Evolutionary conservation across 2,888 invertebrate genomes (phyloP).

Genomic region (Coelopa pilipes): DNA sequence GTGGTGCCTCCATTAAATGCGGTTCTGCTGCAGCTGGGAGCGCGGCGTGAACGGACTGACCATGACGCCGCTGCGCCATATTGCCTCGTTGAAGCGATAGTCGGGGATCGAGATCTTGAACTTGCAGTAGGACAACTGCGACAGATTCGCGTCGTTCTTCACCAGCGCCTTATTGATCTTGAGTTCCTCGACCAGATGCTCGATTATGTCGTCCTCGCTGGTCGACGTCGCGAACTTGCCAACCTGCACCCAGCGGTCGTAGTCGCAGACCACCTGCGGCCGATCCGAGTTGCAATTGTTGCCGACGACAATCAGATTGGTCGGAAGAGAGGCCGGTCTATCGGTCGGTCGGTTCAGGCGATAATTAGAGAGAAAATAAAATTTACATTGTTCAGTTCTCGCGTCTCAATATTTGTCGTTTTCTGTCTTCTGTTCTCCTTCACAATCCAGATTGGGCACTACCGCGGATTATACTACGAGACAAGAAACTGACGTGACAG

Average conservation of each 20-base stretch:
- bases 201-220: slow-evolving; percentile 62
- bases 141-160: slow-evolving; percentile 61
- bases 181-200: slow-evolving; percentile 59
- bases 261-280: slow-evolving; percentile 62
- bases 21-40: slow-evolving; percentile 62
- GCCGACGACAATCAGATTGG: slow-evolving; percentile 61
- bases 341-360: slow-evolving; percentile 22
- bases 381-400: too few relatives aligned
- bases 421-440: too few relatives aligned
- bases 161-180: slow-evolving; percentile 62
- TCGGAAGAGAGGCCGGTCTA: slow-evolving; percentile 43
- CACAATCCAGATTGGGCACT: too few relatives aligned
- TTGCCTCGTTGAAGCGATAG: slow-evolving; percentile 63
- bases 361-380: too few relatives aligned
- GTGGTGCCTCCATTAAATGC: slow-evolving; percentile 52
- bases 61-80: slow-evolving; percentile 64
- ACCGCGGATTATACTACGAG: too few relatives aligned
- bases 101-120: slow-evolving; percentile 63
- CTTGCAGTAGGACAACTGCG: slow-evolving; percentile 61
- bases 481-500: too few relatives aligned
- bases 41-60: slow-evolving; percentile 63
- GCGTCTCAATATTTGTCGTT: too few relatives aligned
- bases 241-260: slow-evolving; percentile 62
- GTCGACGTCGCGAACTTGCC: slow-evolving; percentile 62
- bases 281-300: slow-evolving; percentile 63